phyloP scores from a whole-genome alignment of 1,140 invertebrate species.

The Papilio dardanus region DNA sequence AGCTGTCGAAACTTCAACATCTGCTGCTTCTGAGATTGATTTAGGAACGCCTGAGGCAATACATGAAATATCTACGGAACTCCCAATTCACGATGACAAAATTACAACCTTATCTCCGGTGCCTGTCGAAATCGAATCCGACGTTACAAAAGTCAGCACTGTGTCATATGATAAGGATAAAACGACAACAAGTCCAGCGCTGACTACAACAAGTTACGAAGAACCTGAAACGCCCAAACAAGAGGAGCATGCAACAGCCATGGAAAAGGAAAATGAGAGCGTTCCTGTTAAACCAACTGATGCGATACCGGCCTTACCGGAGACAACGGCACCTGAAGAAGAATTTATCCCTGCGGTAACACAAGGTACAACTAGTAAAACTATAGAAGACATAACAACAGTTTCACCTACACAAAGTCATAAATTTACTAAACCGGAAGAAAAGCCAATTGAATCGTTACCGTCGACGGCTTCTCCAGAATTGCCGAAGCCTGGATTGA shows the following conservation, averaged over 20 bases:
- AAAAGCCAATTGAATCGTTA: constrained; percentile 49
- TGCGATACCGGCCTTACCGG: constrained; percentile 30
- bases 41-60: background rate
- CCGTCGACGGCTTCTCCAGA: constrained; percentile 49
- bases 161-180: constrained; percentile 8
- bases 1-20: constrained; percentile 26
- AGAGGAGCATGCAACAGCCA: background rate
- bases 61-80: constrained; percentile 39
- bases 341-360: constrained; percentile 50
- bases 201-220: constrained; percentile 5
- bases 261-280: constrained; percentile 23
- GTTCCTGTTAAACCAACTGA: constrained; percentile 4
- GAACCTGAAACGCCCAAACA: constrained; percentile 27
- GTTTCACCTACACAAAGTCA: constrained; percentile 44
- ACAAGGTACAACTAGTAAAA: constrained; percentile 54
- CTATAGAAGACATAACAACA: constrained; percentile 51
- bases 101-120: background rate
- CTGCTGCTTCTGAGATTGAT: background rate
- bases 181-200: background rate
- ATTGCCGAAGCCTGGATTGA: constrained; percentile 56
- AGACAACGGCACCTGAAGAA: constrained; percentile 53
- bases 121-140: background rate
- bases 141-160: background rate
- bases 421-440: constrained; percentile 54
- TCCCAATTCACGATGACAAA: constrained; percentile 41